Conservation (phyloP, 2,888 invertebrate species). For the Drosophila ochracea region DNA sequence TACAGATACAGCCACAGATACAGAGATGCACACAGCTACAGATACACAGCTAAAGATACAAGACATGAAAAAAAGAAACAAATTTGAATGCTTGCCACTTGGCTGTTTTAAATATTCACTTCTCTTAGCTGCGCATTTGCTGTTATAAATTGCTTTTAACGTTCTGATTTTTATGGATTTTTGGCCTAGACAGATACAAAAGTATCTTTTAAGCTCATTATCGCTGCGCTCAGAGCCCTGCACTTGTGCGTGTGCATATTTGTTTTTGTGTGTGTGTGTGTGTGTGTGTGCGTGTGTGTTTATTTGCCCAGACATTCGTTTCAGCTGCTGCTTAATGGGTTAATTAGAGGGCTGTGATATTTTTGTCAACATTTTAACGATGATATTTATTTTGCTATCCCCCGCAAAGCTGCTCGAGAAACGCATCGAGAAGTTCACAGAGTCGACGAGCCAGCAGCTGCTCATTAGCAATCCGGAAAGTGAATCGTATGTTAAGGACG, state of each 20-base stretch:
- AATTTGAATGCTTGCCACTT: conserved; percentile 50
- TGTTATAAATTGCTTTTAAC: conserved; percentile 77
- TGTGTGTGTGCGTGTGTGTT: conserved; percentile 16
- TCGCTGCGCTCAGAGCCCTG: conserved; percentile 39
- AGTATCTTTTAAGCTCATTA: conserved; percentile 47
- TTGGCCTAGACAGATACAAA: conserved; percentile 38
- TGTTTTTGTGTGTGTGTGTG: conserved; percentile 17
- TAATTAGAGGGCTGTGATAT: conserved; percentile 58
- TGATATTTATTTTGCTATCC: conserved; percentile 17
- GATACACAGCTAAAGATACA: conserved; percentile 43
- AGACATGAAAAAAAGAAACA: conserved; percentile 33
- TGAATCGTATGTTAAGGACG: conserved; percentile 87
- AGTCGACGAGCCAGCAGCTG: conserved; percentile 88
- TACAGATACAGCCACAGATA: conserved; percentile 32
- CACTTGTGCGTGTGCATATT: conserved; percentile 37
- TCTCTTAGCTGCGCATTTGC: conserved; percentile 64
- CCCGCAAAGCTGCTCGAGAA: conserved; percentile 88
- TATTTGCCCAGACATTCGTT: conserved; percentile 67
- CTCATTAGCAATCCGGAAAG: conserved; percentile 86
- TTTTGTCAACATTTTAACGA: conserved; percentile 51
- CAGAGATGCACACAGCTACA: conserved; percentile 26
- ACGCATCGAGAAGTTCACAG: conserved; percentile 89
- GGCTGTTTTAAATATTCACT: conserved; percentile 61
- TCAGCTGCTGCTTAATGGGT: conserved; percentile 65
- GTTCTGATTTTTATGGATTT: conserved; percentile 67